Percentiles rank a stretch among this genome's conserved stretches.
phyloP scores from a whole-genome alignment of 2,113 vertebrate species.

The Galemys pyrenaicus region DNA sequence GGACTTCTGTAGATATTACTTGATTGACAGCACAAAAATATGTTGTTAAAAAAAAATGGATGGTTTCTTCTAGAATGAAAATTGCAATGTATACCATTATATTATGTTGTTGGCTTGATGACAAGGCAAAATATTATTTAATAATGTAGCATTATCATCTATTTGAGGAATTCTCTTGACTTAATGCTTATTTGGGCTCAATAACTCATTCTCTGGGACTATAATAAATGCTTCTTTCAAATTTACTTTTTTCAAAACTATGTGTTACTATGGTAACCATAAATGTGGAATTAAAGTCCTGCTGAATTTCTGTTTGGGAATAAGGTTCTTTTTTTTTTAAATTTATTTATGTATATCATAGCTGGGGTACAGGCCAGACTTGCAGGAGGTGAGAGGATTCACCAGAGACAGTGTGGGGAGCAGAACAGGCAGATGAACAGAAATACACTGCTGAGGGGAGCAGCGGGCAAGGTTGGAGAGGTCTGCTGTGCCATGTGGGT shows the following conservation, averaged over 20 bases:
- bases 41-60: not conserved
- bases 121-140: slow-evolving; percentile 16
- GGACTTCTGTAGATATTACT: not conserved
- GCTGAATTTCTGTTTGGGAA: slow-evolving; percentile 26
- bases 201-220: not conserved
- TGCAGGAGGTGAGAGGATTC: too few species aligned
- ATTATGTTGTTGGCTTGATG: slow-evolving; percentile 24
- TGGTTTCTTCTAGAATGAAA: slow-evolving; percentile 44
- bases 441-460: too few species aligned
- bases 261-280: not conserved
- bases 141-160: slow-evolving; percentile 15
- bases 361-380: too few species aligned
- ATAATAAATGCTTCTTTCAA: slow-evolving; percentile 21
- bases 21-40: not conserved
- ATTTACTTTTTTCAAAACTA: slow-evolving; percentile 4
- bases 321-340: not conserved
- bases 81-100: not conserved
- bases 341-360: too few species aligned
- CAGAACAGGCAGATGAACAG: too few species aligned
- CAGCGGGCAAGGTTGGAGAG: too few species aligned
- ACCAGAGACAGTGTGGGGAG: too few species aligned
- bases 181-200: not conserved
- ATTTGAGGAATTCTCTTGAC: slow-evolving; percentile 37
- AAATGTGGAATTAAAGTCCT: slow-evolving; percentile 24
- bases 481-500: too few species aligned